Conservation (phyloP, 2,797 vertebrate genomes). For the Parambassis ranga region DNA sequence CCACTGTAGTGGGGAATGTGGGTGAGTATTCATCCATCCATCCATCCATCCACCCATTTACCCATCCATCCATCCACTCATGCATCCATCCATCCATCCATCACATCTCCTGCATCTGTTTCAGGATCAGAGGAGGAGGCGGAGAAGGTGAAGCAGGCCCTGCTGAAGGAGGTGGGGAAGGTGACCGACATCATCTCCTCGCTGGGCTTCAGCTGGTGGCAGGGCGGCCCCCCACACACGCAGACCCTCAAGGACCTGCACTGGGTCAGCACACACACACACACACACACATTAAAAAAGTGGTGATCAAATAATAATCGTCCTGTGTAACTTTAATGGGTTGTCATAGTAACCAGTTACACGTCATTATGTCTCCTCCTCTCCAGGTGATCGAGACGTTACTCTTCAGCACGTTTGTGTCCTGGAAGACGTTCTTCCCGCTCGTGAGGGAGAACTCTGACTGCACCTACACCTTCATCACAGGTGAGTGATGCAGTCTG, state of each 20-base stretch:
- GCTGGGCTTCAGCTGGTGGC: slow-evolving; percentile 89
- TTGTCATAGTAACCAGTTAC: too few relatives aligned
- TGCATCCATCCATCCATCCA: background rate
- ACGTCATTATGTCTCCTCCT: too few relatives aligned
- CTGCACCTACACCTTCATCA: slow-evolving; percentile 86
- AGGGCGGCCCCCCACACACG: slow-evolving; percentile 84
- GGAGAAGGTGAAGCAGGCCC: slow-evolving; percentile 71
- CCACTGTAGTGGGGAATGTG: slow-evolving; percentile 83
- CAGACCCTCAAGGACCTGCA: slow-evolving; percentile 83
- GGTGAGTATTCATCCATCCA: slow-evolving; percentile 75
- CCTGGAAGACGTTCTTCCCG: slow-evolving; percentile 85
- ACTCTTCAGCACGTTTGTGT: slow-evolving; percentile 81
- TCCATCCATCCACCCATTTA: too few relatives aligned
- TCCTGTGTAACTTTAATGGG: too few relatives aligned
- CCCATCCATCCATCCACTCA: too few relatives aligned
- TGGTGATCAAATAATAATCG: too few relatives aligned
- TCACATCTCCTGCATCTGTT: background rate
- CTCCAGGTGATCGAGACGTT: slow-evolving; percentile 80
- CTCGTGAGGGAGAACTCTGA: slow-evolving; percentile 78
- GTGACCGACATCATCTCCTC: slow-evolving; percentile 86
- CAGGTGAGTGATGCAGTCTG: slow-evolving; percentile 72
- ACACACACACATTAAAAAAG: background rate
- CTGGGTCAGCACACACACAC: slow-evolving; percentile 69
- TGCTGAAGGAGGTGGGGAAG: slow-evolving; percentile 78
- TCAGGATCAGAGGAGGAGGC: slow-evolving; percentile 84